Conservation (phyloP, 2,888 invertebrate genomes). For the Thera obeliscata region DNA sequence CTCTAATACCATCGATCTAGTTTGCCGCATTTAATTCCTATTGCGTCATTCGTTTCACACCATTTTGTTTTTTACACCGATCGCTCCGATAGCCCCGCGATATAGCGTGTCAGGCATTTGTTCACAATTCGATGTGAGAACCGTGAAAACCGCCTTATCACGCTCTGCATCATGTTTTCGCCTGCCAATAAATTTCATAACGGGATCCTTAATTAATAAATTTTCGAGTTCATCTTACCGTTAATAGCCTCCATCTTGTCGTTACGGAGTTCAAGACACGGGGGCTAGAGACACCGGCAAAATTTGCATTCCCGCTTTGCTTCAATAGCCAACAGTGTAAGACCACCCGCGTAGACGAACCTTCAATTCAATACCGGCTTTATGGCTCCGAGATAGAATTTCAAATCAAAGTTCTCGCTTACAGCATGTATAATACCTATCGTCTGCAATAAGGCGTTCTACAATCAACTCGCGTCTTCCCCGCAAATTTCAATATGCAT, state of each 20-base stretch:
- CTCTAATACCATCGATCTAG: conserved; percentile 71
- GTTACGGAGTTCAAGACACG: conserved; percentile 64
- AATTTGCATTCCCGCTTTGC: conserved; percentile 81
- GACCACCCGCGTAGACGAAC: conserved; percentile 79
- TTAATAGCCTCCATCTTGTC: conserved; percentile 59
- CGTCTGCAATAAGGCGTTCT: conserved; percentile 68
- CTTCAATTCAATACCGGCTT: conserved; percentile 72
- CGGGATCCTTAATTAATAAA: conserved; percentile 44
- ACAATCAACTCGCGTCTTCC: conserved; percentile 68
- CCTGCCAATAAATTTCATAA: conserved; percentile 42
- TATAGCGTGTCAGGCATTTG: conserved; percentile 51
- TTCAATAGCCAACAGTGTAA: conserved; percentile 72
- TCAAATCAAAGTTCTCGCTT: conserved; percentile 56
- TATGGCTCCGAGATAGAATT: conserved; percentile 70
- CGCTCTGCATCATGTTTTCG: conserved; percentile 46
- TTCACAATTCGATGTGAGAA: conserved; percentile 46
- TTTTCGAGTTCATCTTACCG: conserved; percentile 55
- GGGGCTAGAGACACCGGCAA: conserved; percentile 68
- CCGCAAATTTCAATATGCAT: conserved; percentile 68
- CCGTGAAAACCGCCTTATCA: conserved; percentile 50
- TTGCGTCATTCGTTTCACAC: conserved; percentile 74
- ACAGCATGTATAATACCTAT: conserved; percentile 57
- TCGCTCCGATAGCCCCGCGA: conserved; percentile 57
- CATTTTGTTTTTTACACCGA: conserved; percentile 65
- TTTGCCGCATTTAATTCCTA: conserved; percentile 75